These are phyloP conservation scores for Atta cephalotes DNA, from an alignment of 1,140 invertebrate species.

Conservation along the genomic window DNA sequence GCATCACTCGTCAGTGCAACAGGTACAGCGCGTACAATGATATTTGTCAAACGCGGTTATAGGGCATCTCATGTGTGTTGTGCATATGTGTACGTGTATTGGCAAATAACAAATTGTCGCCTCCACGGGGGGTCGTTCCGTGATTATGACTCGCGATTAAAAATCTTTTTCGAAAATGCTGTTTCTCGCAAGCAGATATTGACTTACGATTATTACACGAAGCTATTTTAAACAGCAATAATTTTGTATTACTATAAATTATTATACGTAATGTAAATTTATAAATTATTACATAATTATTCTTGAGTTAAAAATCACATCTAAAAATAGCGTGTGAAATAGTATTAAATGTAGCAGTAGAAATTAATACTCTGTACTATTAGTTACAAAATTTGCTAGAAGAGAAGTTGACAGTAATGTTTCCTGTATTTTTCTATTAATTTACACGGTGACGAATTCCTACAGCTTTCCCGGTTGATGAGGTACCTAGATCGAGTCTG, in stretches of 20 bases:
- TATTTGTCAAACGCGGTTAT: conserved; percentile 59
- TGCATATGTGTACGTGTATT: neutral
- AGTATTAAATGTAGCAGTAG: neutral
- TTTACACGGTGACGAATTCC: conserved; percentile 1
- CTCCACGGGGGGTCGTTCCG: conserved; percentile 25
- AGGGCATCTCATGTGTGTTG: conserved; percentile 6
- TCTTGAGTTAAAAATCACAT: neutral
- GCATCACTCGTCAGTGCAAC: conserved; percentile 39
- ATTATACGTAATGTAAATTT: neutral
- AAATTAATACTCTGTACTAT: neutral
- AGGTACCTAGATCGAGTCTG: neutral
- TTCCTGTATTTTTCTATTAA: conserved; percentile 17
- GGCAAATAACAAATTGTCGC: conserved; percentile 53
- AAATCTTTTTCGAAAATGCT: neutral
- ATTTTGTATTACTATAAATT: neutral
- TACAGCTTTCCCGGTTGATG: conserved; percentile 1
- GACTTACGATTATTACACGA: neutral
- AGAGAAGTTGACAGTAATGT: neutral
- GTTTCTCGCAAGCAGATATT: neutral
- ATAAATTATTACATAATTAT: too few species aligned
- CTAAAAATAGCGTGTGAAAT: neutral
- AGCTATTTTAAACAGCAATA: neutral
- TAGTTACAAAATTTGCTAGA: neutral
- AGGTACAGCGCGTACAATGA: conserved; percentile 39
- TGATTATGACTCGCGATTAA: conserved; percentile 41